Conservation (phyloP, 2,888 invertebrate species). For the Brachypalpus laphriformis region DNA sequence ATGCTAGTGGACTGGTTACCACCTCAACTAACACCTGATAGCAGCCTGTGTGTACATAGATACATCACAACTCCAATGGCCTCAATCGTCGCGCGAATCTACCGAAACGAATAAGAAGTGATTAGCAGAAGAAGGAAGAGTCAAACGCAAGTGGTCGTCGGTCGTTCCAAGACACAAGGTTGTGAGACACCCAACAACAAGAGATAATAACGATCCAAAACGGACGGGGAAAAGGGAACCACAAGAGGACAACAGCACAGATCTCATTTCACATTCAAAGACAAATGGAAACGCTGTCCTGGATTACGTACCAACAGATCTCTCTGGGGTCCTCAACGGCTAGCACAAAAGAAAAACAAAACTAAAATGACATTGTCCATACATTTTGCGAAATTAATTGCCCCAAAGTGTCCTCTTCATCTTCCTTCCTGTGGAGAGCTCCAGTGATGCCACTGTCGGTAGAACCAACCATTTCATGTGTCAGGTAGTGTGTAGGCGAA, state of each 20-base stretch:
- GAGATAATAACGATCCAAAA: conserved; percentile 5
- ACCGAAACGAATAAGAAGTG: too few species aligned
- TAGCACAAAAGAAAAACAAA: not conserved
- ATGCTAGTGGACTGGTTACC: too few species aligned
- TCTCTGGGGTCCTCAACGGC: too few species aligned
- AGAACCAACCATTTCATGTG: too few species aligned
- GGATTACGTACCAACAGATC: conserved; percentile 15
- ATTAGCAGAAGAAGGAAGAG: too few species aligned
- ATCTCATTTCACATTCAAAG: conserved; percentile 22
- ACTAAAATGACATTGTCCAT: conserved; percentile 28
- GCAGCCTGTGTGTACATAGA: too few species aligned
- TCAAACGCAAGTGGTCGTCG: too few species aligned
- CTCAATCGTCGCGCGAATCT: too few species aligned
- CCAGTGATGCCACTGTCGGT: conserved; percentile 3
- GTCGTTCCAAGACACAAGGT: not conserved
- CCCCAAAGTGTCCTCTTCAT: conserved; percentile 24
- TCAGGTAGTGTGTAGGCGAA: too few species aligned
- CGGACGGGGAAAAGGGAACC: not conserved
- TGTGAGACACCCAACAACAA: not conserved
- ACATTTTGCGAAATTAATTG: conserved; percentile 39
- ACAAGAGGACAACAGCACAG: not conserved
- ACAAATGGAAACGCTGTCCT: not conserved
- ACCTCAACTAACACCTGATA: too few species aligned
- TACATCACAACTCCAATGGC: too few species aligned
- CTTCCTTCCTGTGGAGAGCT: not conserved